Conservation (phyloP, 2,113 vertebrate genomes). For the Candoia aspera region DNA sequence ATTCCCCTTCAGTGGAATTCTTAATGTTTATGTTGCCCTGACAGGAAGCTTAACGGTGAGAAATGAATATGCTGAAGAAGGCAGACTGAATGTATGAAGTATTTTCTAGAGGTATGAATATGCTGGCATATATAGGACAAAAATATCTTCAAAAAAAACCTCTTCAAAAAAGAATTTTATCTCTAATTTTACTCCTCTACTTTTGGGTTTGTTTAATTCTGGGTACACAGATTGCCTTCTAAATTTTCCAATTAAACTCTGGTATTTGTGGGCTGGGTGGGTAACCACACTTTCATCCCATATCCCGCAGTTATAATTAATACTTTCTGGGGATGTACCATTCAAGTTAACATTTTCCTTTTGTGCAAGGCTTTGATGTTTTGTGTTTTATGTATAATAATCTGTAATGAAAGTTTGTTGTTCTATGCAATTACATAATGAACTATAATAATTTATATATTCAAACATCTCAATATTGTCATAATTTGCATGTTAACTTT, state of each 20-base stretch:
- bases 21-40: background rate
- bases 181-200: slow-evolving; percentile 25
- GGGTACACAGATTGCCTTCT: background rate
- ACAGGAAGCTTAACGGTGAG: background rate
- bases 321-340: slow-evolving; percentile 46
- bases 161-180: no score
- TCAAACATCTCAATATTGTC: slow-evolving; percentile 43
- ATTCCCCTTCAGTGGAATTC: background rate
- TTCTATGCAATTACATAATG: slow-evolving; percentile 49
- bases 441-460: slow-evolving; percentile 49
- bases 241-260: slow-evolving; percentile 30
- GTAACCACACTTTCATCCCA: slow-evolving; percentile 41
- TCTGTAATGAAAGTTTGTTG: slow-evolving; percentile 57
- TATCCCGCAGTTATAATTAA: slow-evolving; percentile 41
- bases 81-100: background rate
- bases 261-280: slow-evolving; percentile 43
- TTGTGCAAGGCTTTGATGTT: slow-evolving; percentile 18
- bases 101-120: background rate
- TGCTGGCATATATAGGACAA: background rate
- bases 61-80: background rate
- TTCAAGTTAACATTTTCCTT: slow-evolving; percentile 54
- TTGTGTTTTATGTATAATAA: slow-evolving; percentile 51
- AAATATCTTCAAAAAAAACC: no score
- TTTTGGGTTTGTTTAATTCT: slow-evolving; percentile 12
- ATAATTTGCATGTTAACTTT: slow-evolving; percentile 26